phyloP scores from a whole-genome alignment of 1,140 invertebrate genomes.

The Pogonomyrmex californicus region DNA sequence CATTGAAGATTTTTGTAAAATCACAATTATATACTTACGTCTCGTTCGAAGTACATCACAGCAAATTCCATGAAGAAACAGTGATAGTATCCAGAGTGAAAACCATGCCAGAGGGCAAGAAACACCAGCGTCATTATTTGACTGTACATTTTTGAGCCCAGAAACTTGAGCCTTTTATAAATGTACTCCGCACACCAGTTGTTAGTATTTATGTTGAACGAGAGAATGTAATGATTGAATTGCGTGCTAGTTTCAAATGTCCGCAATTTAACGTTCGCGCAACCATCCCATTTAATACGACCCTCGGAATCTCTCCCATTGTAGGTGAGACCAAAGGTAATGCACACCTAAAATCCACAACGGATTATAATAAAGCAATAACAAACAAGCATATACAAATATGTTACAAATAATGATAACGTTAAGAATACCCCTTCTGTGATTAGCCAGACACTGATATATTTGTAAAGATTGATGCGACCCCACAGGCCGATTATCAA shows the following conservation, averaged over 20 bases:
- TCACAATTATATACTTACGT: constrained; percentile 88
- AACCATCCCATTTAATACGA: constrained; percentile 93
- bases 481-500: constrained; percentile 94
- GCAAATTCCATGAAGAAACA: constrained; percentile 97
- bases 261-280: constrained; percentile 93
- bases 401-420: neutral
- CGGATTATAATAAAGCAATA: neutral
- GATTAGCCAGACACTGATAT: constrained; percentile 96
- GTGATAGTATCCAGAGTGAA: constrained; percentile 96
- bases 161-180: constrained; percentile 96
- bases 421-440: constrained; percentile 90
- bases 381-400: neutral
- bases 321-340: constrained; percentile 92
- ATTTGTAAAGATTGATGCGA: constrained; percentile 95
- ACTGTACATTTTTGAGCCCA: constrained; percentile 94
- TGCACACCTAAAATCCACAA: constrained; percentile 86
- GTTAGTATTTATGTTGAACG: constrained; percentile 98
- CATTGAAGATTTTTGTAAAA: neutral
- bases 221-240: constrained; percentile 94
- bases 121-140: constrained; percentile 94
- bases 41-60: constrained; percentile 95
- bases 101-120: constrained; percentile 97
- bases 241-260: constrained; percentile 93
- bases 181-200: constrained; percentile 96
- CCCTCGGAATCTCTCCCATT: constrained; percentile 91